Conservation (phyloP, 2,797 vertebrate species). For the Sandelia bainsii region DNA sequence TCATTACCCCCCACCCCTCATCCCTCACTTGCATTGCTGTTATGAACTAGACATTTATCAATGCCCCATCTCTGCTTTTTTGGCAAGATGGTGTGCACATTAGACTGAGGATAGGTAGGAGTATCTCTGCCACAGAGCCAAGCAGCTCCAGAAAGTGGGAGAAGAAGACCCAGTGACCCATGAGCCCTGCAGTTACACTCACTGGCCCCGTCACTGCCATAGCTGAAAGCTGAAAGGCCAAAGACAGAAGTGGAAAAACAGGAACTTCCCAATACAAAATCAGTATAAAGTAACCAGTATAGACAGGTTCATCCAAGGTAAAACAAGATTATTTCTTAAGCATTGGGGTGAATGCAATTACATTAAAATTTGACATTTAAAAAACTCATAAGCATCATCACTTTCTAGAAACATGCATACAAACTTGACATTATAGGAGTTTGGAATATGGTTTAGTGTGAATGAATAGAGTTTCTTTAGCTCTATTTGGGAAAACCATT, state of each 20-base stretch:
- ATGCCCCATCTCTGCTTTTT: conserved; percentile 22
- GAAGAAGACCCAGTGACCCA: conserved; percentile 62
- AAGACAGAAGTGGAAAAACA: not conserved
- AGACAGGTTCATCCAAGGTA: not conserved
- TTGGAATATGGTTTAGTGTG: too few relatives aligned
- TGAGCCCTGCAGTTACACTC: conserved; percentile 25
- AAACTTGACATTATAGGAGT: too few relatives aligned
- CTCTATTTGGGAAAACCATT: too few relatives aligned
- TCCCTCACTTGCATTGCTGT: conserved; percentile 55
- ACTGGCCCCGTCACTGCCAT: too few relatives aligned
- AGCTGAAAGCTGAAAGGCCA: conserved; percentile 42
- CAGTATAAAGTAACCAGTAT: too few relatives aligned
- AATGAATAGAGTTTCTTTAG: too few relatives aligned
- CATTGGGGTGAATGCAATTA: too few relatives aligned
- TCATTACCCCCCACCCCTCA: conserved; percentile 51
- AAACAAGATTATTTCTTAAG: too few relatives aligned
- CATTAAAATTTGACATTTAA: too few relatives aligned
- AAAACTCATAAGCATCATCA: too few relatives aligned
- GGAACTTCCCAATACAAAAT: too few relatives aligned
- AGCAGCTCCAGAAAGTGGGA: conserved; percentile 33
- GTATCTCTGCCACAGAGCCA: conserved; percentile 27
- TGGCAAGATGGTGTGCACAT: conserved; percentile 34
- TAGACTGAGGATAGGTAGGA: conserved; percentile 14
- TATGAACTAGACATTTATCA: conserved; percentile 72
- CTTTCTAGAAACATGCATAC: too few relatives aligned